Evolutionary conservation across 2,888 invertebrate species (phyloP).

Genomic region (Stenodema calcarata): DNA sequence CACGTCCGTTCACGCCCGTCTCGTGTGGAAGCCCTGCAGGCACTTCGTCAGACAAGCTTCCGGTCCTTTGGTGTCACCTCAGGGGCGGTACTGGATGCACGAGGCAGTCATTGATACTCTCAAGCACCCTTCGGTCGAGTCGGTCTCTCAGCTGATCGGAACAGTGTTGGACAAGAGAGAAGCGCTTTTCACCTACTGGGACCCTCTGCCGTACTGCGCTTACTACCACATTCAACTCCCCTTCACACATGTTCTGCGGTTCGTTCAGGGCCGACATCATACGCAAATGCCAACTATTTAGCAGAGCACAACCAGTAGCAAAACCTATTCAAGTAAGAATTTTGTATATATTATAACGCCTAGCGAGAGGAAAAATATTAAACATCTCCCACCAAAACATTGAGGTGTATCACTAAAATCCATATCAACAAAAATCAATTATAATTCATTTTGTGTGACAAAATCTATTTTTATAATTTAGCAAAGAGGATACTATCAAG

Average conservation of each 20-base stretch:
- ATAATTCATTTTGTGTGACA: no score
- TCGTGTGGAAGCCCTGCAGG: slow-evolving; percentile 70
- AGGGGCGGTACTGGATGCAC: slow-evolving; percentile 68
- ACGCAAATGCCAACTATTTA: slow-evolving; percentile 19
- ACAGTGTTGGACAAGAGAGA: slow-evolving; percentile 79
- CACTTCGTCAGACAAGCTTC: slow-evolving; percentile 68
- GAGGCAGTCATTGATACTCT: slow-evolving; percentile 66
- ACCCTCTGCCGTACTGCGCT: slow-evolving; percentile 84
- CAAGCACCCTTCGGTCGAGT: slow-evolving; percentile 63
- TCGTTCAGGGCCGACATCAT: slow-evolving; percentile 60
- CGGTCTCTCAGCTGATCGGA: slow-evolving; percentile 69
- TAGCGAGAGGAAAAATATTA: background rate
- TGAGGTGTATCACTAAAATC: no score
- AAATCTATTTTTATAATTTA: no score
- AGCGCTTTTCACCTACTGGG: slow-evolving; percentile 83
- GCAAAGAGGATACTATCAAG: no score
- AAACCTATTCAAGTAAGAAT: background rate
- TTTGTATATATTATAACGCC: background rate
- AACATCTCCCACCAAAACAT: no score
- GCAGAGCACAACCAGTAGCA: background rate
- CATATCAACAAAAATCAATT: no score
- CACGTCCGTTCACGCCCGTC: slow-evolving; percentile 71
- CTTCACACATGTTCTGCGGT: slow-evolving; percentile 67
- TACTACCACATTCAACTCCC: slow-evolving; percentile 83
- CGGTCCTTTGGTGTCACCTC: slow-evolving; percentile 63